Conservation (phyloP, 92 coral and sea anemone species). For the Actinostola sp. region DNA sequence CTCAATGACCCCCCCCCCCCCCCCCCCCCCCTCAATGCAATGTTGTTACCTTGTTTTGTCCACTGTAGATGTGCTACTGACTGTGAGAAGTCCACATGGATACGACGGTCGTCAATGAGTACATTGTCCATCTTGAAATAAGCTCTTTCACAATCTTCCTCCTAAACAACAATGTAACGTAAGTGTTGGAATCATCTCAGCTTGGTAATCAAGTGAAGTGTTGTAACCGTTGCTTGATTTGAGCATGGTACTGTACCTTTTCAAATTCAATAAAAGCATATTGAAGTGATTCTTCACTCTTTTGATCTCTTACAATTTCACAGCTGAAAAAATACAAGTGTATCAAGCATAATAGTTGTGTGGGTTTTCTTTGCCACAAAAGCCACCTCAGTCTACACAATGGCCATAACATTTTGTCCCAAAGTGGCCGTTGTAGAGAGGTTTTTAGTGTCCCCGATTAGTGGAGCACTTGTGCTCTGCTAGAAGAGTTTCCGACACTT, state of each 20-base stretch:
- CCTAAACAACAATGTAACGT: slow-evolving; percentile 37
- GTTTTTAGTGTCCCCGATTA: too few species aligned
- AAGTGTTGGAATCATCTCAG: too few species aligned
- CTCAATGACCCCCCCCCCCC: neutral
- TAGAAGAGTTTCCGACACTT: too few species aligned
- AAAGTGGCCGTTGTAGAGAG: too few species aligned
- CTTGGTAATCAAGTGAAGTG: too few species aligned
- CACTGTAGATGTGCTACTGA: slow-evolving; percentile 86
- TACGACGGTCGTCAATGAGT: slow-evolving; percentile 94
- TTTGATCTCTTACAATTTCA: slow-evolving; percentile 91
- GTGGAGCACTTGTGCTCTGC: too few species aligned
- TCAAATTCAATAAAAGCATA: slow-evolving; percentile 99
- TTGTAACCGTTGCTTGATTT: too few species aligned
- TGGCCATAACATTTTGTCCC: too few species aligned
- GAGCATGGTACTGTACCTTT: slow-evolving; percentile 64
- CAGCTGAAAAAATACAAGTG: slow-evolving; percentile 59
- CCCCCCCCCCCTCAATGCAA: too few species aligned
- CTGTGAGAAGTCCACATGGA: slow-evolving; percentile 96
- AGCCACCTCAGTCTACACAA: neutral
- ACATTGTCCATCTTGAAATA: slow-evolving; percentile 99
- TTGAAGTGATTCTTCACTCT: slow-evolving; percentile 88
- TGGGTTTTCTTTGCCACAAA: neutral
- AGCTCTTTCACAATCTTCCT: slow-evolving; percentile 96
- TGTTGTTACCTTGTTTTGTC: slow-evolving; percentile 70
- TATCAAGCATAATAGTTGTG: neutral